Evolutionary conservation across 2,888 invertebrate genomes (phyloP).

Genomic region (Eugnorisma glareosa): DNA sequence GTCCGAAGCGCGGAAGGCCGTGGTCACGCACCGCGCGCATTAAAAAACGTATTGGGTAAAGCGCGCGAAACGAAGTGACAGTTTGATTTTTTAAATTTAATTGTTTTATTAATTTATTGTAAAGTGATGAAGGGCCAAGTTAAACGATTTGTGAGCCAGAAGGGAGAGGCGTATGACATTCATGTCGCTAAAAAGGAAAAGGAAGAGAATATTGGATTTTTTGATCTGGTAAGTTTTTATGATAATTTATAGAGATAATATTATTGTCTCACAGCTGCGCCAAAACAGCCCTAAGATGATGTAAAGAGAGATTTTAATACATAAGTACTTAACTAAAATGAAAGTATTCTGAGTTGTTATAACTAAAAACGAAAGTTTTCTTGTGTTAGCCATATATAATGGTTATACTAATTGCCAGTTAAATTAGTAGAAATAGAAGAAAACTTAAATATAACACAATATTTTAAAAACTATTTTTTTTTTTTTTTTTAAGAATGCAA

Average conservation of each 20-base stretch:
- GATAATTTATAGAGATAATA: neutral
- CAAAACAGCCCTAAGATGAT: too few relatives aligned
- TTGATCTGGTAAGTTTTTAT: constrained; percentile 69
- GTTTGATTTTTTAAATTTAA: constrained; percentile 31
- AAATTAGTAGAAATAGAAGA: neutral
- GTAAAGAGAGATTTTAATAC: neutral
- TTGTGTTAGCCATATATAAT: neutral
- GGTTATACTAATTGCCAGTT: too few relatives aligned
- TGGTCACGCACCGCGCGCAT: constrained; percentile 43
- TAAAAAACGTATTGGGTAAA: constrained; percentile 38
- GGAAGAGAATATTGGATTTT: constrained; percentile 67
- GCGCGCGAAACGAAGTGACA: constrained; percentile 60
- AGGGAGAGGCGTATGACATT: constrained; percentile 70
- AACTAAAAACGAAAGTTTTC: neutral
- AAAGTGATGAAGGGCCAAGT: constrained; percentile 72
- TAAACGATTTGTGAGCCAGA: constrained; percentile 73
- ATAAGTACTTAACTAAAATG: neutral
- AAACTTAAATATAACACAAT: neutral
- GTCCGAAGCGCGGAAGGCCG: constrained; percentile 41
- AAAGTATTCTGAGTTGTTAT: constrained; percentile 14
- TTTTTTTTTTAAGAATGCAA: neutral
- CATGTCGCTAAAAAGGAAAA: constrained; percentile 53
- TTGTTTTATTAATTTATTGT: neutral
- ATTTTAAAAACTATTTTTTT: neutral
- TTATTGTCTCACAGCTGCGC: too few relatives aligned